Evolutionary conservation across 2,888 invertebrate genomes (phyloP).

Genomic region (Drosophila melanosoma): DNA sequence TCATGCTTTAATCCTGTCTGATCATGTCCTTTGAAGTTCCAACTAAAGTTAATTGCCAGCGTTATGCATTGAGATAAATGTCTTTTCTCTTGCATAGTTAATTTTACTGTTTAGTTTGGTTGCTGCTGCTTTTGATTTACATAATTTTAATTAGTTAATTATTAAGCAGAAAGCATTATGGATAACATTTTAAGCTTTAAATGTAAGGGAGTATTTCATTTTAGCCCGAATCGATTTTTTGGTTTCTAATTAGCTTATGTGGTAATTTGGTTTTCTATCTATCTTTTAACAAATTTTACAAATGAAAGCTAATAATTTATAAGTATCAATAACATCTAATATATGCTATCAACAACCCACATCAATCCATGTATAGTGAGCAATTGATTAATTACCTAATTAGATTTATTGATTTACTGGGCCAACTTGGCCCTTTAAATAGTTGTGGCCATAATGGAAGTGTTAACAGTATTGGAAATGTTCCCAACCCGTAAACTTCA

Average conservation of each 20-base stretch:
- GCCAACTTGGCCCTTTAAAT: background rate
- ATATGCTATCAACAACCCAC: background rate
- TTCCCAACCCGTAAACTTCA: conserved; percentile 6
- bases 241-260: background rate
- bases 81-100: conserved; percentile 15
- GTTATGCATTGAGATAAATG: conserved; percentile 15
- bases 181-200: background rate
- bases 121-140: conserved; percentile 7
- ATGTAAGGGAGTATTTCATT: background rate
- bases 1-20: background rate
- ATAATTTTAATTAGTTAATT: conserved; percentile 3
- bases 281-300: background rate
- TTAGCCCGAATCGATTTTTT: background rate
- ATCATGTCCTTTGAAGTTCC: conserved; percentile 30
- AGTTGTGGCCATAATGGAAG: background rate
- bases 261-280: background rate
- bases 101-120: background rate
- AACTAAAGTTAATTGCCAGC: conserved; percentile 11
- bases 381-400: background rate
- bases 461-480: conserved; percentile 16
- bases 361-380: background rate
- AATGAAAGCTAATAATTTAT: background rate
- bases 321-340: background rate
- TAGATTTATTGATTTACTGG: conserved; percentile 10
- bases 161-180: background rate